Evolutionary conservation across 2,113 vertebrate genomes (phyloP).

Genomic region (Rhegmatorhina hoffmannsi): DNA sequence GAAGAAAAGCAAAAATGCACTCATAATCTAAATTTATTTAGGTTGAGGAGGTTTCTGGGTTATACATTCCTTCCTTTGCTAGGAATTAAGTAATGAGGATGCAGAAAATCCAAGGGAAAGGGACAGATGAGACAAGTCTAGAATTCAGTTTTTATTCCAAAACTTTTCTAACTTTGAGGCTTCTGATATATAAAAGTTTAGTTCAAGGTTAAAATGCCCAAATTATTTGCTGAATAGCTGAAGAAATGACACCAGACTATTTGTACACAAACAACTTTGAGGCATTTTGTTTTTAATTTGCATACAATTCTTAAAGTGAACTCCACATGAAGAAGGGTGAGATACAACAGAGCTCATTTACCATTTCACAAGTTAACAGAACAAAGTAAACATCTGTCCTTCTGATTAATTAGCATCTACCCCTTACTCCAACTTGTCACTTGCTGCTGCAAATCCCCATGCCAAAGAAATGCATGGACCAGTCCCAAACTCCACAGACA

Average conservation of each 20-base stretch:
- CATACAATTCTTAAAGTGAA: slow-evolving; percentile 59
- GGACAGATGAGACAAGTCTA: not conserved
- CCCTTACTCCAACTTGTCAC: not conserved
- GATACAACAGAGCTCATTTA: slow-evolving; percentile 49
- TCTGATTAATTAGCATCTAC: not conserved
- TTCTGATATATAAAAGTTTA: not conserved
- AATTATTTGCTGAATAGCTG: not conserved
- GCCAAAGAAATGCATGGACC: not conserved
- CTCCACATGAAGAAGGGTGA: slow-evolving; percentile 53
- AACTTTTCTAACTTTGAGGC: not conserved
- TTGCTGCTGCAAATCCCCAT: not conserved
- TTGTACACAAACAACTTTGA: slow-evolving; percentile 41
- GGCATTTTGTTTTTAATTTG: slow-evolving; percentile 68
- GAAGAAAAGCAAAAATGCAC: not conserved
- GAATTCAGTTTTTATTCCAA: not conserved
- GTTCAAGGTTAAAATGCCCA: not conserved
- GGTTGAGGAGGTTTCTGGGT: not conserved
- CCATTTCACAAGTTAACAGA: slow-evolving; percentile 50
- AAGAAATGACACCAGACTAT: slow-evolving; percentile 4
- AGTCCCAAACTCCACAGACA: not conserved
- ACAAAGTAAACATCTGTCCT: slow-evolving; percentile 38
- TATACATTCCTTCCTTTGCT: not conserved
- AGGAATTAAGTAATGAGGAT: not conserved
- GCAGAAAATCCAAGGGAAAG: not conserved
- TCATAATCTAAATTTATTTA: not conserved